A percentile compares a stretch with the other conserved stretches of the same genome.
Evolutionary conservation across 2,797 vertebrate species (phyloP).

Genomic region (Muscicapa comitata): DNA sequence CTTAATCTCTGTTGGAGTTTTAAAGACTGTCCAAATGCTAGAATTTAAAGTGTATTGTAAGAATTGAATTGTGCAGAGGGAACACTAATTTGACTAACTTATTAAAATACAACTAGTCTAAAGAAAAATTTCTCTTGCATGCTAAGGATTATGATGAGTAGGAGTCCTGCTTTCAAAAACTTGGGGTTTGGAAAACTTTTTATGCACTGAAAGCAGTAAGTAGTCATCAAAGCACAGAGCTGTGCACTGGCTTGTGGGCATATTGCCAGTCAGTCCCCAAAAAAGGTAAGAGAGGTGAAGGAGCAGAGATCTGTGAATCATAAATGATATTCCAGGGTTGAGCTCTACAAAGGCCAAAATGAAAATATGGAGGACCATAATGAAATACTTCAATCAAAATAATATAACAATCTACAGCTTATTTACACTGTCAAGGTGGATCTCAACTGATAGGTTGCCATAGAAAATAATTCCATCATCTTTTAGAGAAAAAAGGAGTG

Average conservation of each 20-base stretch:
- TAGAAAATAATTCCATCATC: neutral
- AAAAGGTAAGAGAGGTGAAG: neutral
- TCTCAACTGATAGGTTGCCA: neutral
- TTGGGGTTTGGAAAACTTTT: neutral
- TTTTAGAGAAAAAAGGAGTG: neutral
- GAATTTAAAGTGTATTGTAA: neutral
- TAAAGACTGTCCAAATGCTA: neutral
- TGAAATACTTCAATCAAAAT: neutral
- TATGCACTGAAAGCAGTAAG: neutral
- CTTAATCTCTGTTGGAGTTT: neutral
- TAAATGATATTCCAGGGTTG: neutral
- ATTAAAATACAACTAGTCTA: neutral
- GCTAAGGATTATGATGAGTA: neutral
- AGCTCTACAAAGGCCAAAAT: neutral
- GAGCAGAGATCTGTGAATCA: neutral
- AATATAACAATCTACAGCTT: neutral
- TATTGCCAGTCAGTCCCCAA: neutral
- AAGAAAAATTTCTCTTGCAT: neutral
- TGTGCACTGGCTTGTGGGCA: neutral
- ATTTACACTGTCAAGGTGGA: neutral
- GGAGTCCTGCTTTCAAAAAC: neutral
- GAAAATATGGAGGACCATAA: neutral
- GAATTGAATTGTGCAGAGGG: neutral
- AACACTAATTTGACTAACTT: neutral
- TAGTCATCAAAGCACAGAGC: neutral